These are phyloP conservation scores for Crotophaga sulcirostris DNA, from an alignment of 2,113 vertebrate genomes.

Conservation along the genomic window DNA sequence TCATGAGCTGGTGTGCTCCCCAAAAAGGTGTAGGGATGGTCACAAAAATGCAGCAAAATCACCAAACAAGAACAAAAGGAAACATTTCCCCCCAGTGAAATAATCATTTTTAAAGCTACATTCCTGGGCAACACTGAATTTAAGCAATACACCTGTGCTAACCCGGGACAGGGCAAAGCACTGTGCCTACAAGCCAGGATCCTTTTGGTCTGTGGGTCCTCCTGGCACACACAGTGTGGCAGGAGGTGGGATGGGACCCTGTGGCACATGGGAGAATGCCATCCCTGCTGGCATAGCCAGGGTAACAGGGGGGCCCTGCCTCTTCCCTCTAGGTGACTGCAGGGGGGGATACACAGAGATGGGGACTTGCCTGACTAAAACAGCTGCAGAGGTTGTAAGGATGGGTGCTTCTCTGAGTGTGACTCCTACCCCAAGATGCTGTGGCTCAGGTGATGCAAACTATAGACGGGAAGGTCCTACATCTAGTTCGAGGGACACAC, in stretches of 20 bases:
- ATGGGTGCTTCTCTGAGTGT: background rate
- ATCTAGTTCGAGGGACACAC: background rate
- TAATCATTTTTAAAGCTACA: background rate
- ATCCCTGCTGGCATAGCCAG: background rate
- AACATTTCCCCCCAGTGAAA: background rate
- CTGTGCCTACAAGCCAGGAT: background rate
- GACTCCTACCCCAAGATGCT: background rate
- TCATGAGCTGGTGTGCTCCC: background rate
- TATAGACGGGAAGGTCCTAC: background rate
- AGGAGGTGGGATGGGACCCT: background rate
- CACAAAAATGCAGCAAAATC: background rate
- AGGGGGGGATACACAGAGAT: accelerated
- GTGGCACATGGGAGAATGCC: accelerated
- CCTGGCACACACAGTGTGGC: accelerated
- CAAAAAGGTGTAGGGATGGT: background rate
- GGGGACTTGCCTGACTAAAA: background rate
- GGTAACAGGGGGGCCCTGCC: background rate
- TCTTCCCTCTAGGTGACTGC: accelerated
- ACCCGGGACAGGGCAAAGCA: background rate
- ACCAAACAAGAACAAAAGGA: background rate
- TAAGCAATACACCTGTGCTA: background rate
- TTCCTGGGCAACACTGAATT: background rate
- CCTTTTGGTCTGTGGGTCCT: accelerated
- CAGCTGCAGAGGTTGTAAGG: accelerated
- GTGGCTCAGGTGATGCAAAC: background rate